phyloP scores from a whole-genome alignment of 2,797 vertebrate genomes.

The Sebastolobus altivelis region DNA sequence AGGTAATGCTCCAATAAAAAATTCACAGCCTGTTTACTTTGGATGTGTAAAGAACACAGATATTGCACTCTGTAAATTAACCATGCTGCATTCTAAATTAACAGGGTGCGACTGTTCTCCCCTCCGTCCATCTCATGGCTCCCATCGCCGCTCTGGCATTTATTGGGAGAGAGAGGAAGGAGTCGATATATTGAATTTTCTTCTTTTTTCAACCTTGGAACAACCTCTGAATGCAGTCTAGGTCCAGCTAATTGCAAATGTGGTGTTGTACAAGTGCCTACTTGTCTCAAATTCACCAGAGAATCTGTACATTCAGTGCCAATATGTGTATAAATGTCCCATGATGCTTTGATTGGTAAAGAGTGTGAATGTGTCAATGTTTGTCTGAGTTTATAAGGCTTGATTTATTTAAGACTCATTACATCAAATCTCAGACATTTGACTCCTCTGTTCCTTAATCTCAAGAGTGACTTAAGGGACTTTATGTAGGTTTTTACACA shows the following conservation, averaged over 20 bases:
- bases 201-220: slow-evolving; percentile 56
- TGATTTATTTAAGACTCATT: background rate
- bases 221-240: slow-evolving; percentile 43
- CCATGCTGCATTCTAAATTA: slow-evolving; percentile 48
- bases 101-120: slow-evolving; percentile 65
- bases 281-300: slow-evolving; percentile 30
- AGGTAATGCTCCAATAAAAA: slow-evolving; percentile 69
- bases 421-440: background rate
- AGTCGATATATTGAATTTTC: slow-evolving; percentile 62
- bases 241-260: slow-evolving; percentile 31
- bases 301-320: slow-evolving; percentile 7
- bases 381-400: background rate
- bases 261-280: slow-evolving; percentile 20
- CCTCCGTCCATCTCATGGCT: slow-evolving; percentile 25
- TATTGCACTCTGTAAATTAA: slow-evolving; percentile 66
- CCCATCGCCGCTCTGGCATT: slow-evolving; percentile 55
- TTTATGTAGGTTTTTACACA: too few relatives aligned
- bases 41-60: slow-evolving; percentile 64
- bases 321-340: background rate
- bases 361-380: background rate
- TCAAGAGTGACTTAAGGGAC: background rate
- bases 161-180: slow-evolving; percentile 63
- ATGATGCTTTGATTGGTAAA: background rate
- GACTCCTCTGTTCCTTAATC: background rate
- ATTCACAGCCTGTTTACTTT: slow-evolving; percentile 69